A percentile compares a stretch with the other conserved stretches of the same genome.
Conservation (phyloP, 2,797 vertebrate genomes). For the Diplodus puntazzo region DNA sequence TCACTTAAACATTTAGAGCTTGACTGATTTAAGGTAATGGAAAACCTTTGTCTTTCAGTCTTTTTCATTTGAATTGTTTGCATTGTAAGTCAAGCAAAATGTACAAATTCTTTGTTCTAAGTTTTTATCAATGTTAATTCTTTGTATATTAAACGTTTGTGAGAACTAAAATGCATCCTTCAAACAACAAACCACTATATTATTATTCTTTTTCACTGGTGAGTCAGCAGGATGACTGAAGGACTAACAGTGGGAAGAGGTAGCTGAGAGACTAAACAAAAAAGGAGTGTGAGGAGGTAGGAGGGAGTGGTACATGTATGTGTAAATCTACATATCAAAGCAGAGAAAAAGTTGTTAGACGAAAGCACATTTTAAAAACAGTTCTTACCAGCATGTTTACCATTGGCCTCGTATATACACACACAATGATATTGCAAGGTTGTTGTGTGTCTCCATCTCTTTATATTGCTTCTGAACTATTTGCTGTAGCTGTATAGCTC, state of each 20-base stretch:
- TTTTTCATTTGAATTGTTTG: background rate
- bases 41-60: background rate
- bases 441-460: background rate
- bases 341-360: conserved; percentile 38
- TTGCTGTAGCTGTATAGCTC: conserved; percentile 1
- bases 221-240: background rate
- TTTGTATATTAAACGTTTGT: background rate
- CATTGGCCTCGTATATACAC: no score
- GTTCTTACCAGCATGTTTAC: background rate
- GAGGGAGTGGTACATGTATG: background rate
- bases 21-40: background rate
- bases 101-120: background rate
- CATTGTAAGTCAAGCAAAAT: background rate
- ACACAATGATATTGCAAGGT: no score
- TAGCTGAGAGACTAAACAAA: conserved; percentile 21
- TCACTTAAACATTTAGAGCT: background rate
- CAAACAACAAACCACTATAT: background rate
- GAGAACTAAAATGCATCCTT: background rate
- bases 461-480: background rate
- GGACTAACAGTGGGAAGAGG: conserved; percentile 1
- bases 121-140: background rate
- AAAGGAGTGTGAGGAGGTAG: conserved; percentile 12
- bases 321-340: conserved; percentile 15
- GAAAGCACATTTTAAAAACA: conserved; percentile 1
- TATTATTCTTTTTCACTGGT: background rate